A percentile compares a stretch with the other conserved stretches of the same genome.
These are phyloP conservation scores for Mesocricetus auratus DNA, from an alignment of 2,113 vertebrate genomes.

Conservation along the genomic window DNA sequence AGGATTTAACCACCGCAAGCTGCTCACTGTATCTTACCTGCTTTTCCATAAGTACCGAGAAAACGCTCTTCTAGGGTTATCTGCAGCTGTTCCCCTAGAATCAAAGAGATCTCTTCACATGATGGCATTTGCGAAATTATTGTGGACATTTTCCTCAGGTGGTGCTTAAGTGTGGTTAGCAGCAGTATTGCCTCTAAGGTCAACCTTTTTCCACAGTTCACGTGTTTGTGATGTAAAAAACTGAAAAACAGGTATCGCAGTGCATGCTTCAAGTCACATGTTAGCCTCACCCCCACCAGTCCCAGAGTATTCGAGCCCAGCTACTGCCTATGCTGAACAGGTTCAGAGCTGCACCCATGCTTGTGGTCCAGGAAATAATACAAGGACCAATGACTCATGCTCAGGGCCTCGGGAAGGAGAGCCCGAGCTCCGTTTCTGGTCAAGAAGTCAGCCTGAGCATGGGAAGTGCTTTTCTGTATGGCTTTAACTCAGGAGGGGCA, in stretches of 20 bases:
- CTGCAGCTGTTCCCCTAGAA: neutral
- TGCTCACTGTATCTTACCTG: neutral
- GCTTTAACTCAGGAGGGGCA: neutral
- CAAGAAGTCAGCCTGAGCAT: neutral
- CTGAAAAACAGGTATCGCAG: neutral
- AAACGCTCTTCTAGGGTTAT: neutral
- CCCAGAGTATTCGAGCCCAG: neutral
- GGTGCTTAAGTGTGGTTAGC: neutral
- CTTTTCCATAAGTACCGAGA: neutral
- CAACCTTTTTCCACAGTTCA: neutral
- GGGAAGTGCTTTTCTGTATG: neutral
- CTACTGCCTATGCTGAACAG: neutral
- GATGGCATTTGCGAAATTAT: neutral
- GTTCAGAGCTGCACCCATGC: accelerated
- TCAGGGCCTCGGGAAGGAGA: neutral
- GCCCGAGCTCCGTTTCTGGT: neutral
- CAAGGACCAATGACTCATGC: accelerated
- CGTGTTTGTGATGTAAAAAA: slow-evolving; percentile 23
- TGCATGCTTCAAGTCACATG: neutral
- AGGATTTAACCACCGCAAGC: neutral
- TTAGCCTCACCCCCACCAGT: neutral
- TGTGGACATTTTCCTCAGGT: neutral
- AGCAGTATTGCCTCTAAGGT: neutral
- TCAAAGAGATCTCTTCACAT: neutral
- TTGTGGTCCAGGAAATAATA: neutral